Percentiles rank a stretch among this genome's conserved stretches.
Conservation (phyloP, 2,888 invertebrate genomes). For the Drosophila stalkeri region DNA sequence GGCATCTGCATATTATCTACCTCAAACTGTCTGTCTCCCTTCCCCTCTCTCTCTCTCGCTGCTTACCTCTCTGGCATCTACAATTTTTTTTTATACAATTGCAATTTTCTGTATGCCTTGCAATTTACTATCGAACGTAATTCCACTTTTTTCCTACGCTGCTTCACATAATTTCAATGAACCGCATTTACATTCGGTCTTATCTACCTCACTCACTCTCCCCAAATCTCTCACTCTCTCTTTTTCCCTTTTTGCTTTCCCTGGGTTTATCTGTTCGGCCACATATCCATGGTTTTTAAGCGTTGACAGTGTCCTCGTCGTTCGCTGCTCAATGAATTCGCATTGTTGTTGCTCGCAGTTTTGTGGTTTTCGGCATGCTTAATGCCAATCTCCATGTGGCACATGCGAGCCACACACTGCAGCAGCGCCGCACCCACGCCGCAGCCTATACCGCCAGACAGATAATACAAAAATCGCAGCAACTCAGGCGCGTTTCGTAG, state of each 20-base stretch:
- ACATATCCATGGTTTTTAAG: slow-evolving; percentile 39
- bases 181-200: slow-evolving; percentile 65
- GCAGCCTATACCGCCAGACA: background rate
- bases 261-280: slow-evolving; percentile 11
- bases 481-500: slow-evolving; percentile 72
- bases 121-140: slow-evolving; percentile 52
- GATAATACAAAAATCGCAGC: slow-evolving; percentile 59
- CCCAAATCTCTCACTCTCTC: background rate
- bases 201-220: slow-evolving; percentile 12
- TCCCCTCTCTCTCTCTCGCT: no score
- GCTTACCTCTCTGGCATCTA: background rate
- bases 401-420: slow-evolving; percentile 8
- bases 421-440: background rate
- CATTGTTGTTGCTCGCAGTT: slow-evolving; percentile 55
- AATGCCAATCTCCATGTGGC: slow-evolving; percentile 70
- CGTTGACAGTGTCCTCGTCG: slow-evolving; percentile 56
- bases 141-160: slow-evolving; percentile 43
- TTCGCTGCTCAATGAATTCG: slow-evolving; percentile 40
- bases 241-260: background rate
- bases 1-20: background rate
- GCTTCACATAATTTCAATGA: slow-evolving; percentile 72
- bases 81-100: slow-evolving; percentile 16
- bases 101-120: slow-evolving; percentile 40
- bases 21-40: background rate
- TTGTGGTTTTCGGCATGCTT: slow-evolving; percentile 66